Conservation (phyloP, 2,888 invertebrate genomes). For the Drosophila anceps region DNA sequence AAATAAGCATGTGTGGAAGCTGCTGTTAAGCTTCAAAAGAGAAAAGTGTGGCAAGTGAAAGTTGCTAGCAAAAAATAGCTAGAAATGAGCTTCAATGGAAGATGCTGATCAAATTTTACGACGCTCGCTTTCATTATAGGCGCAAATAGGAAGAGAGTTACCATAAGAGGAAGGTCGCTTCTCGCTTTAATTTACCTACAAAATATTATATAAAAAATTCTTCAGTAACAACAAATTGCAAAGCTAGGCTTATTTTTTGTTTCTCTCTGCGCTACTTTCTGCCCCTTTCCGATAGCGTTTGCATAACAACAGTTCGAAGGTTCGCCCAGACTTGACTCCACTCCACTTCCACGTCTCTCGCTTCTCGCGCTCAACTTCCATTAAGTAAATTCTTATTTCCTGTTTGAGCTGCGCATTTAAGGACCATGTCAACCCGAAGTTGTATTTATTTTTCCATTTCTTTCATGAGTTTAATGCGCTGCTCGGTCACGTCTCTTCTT, state of each 20-base stretch:
- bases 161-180: background rate
- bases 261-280: background rate
- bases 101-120: too few species aligned
- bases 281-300: background rate
- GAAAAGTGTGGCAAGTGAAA: background rate
- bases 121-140: background rate
- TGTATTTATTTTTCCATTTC: constrained; percentile 19
- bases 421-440: constrained; percentile 5
- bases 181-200: background rate
- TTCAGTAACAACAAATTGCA: too few species aligned
- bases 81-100: background rate
- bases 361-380: background rate
- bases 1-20: background rate
- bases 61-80: background rate
- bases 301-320: background rate
- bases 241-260: background rate
- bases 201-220: background rate
- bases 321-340: background rate
- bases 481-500: constrained; percentile 36
- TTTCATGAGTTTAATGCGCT: constrained; percentile 27
- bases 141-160: too few species aligned
- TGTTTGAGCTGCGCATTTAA: constrained; percentile 16
- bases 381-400: constrained; percentile 4
- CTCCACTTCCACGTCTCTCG: background rate
- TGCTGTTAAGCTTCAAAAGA: background rate